Base-by-base conservation (phyloP, 2,888 invertebrate genomes). In the Caenorhabditis macrosperma region DNA sequence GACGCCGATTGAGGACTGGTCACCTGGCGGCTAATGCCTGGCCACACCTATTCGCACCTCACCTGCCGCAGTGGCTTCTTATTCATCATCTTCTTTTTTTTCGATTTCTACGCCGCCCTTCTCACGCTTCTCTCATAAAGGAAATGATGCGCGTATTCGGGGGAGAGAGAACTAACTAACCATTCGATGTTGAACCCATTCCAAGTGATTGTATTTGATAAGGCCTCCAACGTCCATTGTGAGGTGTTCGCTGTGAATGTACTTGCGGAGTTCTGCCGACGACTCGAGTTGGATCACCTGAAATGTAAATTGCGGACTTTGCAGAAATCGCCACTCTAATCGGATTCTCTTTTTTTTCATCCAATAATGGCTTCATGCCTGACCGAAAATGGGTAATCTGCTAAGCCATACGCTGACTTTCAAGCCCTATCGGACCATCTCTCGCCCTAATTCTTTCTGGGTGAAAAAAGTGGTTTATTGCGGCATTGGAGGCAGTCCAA, bases 161-260 rank as follows among this genome's bases (percentile, higher is more conserved):
- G 20, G 44, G 12, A 35, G 38, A 41, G 28, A n/a, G n/a, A 48
- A 48, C 17, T 30, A 46, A 60, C 52, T 93, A 91, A 97, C 97
- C 92, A 96, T 95, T 93, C 97, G 93, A 91, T 97, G 96, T 90
- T 96, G 95, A 91, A 97, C 96, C 97, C 97, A 98, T 90, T 96
- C 95, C 71, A 95, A 94, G 91, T 97, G 96, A 88, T 95, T 95
- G 92, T 96, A 97, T 80, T 94, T 94, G 83, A 97, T 92, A 81
- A 94, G 93, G 1, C 97, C 97, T 2, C 95, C 96, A 79, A 98
- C 93, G 91, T 97, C 97, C 33, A 94, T 93, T 0, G 96, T 96
- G 85, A 97, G 92, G 54, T 82, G 81, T 85, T 94, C 94, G 83
- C 93, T 93, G 88, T 95, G 95, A 81, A 97, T 93, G 91, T 95